Percentiles rank a stretch among this genome's conserved stretches.
Conservation (phyloP, 2,888 invertebrate genomes). For the Cartodere bifasciata region DNA sequence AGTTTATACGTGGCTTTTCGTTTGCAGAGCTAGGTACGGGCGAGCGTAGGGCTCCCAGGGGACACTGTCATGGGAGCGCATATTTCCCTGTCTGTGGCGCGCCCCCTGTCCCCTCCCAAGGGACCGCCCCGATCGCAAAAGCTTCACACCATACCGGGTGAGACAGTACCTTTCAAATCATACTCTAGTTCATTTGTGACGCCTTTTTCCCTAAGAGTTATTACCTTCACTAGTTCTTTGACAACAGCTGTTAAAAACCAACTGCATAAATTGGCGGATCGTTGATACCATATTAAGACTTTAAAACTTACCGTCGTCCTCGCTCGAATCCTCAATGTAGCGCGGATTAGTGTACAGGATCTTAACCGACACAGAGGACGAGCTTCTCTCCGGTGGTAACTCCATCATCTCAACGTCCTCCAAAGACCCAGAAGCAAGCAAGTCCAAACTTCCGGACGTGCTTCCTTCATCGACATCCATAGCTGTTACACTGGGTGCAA, state of each 20-base stretch:
- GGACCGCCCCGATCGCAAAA: slow-evolving; percentile 23
- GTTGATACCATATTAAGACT: no score
- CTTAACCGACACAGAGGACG: no score
- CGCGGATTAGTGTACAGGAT: no score
- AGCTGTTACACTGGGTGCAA: no score
- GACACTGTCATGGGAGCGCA: slow-evolving; percentile 30
- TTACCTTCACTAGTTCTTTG: no score
- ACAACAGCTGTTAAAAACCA: not conserved
- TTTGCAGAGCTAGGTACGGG: slow-evolving; percentile 24
- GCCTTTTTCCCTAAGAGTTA: not conserved
- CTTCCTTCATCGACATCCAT: no score
- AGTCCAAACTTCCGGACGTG: no score
- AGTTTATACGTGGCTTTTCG: slow-evolving; percentile 24
- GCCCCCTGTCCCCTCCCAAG: slow-evolving; percentile 22
- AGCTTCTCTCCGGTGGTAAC: no score
- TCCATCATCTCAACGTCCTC: no score
- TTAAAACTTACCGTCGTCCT: no score
- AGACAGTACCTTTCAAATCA: not conserved
- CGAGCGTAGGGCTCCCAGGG: slow-evolving; percentile 29
- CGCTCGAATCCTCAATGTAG: no score
- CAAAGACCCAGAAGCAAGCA: no score
- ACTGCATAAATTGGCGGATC: not conserved
- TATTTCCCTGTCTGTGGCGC: slow-evolving; percentile 31
- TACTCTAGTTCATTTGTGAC: not conserved
- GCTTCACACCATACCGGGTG: slow-evolving; percentile 10